A percentile compares a stretch with the other conserved stretches of the same genome.
Evolutionary conservation across 2,888 invertebrate genomes (phyloP).

Genomic region (Microplitis manilae): DNA sequence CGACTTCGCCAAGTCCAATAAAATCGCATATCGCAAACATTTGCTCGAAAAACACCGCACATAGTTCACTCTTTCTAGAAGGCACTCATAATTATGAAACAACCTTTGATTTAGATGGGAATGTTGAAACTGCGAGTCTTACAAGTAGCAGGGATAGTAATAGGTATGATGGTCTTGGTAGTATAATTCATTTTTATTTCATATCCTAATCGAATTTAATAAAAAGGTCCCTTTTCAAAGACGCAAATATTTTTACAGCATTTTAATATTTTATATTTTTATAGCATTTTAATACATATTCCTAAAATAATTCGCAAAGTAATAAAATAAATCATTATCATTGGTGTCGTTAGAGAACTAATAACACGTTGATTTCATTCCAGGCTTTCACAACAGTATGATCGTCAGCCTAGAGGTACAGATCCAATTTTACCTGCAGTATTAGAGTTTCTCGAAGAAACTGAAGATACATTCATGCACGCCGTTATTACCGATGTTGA

Average conservation of each 20-base stretch:
- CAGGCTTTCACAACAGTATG: constrained; percentile 68
- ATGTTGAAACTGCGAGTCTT: constrained; percentile 89
- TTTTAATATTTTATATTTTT: no score
- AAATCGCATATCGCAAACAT: constrained; percentile 59
- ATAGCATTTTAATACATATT: no score
- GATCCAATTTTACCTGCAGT: constrained; percentile 95
- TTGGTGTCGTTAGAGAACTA: no score
- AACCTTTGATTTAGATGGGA: constrained; percentile 92
- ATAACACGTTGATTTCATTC: background rate
- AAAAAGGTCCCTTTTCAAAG: no score
- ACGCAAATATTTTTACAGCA: no score
- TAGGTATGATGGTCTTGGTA: constrained; percentile 75
- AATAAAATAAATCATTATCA: no score
- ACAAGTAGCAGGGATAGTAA: constrained; percentile 83
- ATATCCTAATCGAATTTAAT: background rate
- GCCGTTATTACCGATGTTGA: constrained; percentile 91
- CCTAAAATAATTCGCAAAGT: no score
- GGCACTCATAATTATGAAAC: constrained; percentile 84
- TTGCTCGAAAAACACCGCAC: constrained; percentile 63
- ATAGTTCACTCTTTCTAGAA: constrained; percentile 60
- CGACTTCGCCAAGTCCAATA: constrained; percentile 67
- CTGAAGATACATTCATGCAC: constrained; percentile 92
- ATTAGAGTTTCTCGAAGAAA: constrained; percentile 94
- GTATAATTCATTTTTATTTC: constrained; percentile 9
- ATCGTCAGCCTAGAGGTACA: constrained; percentile 79